A percentile compares a stretch with the other conserved stretches of the same genome.
Conservation (phyloP, 1,140 invertebrate genomes). For the Drosophila rhopaloa region DNA sequence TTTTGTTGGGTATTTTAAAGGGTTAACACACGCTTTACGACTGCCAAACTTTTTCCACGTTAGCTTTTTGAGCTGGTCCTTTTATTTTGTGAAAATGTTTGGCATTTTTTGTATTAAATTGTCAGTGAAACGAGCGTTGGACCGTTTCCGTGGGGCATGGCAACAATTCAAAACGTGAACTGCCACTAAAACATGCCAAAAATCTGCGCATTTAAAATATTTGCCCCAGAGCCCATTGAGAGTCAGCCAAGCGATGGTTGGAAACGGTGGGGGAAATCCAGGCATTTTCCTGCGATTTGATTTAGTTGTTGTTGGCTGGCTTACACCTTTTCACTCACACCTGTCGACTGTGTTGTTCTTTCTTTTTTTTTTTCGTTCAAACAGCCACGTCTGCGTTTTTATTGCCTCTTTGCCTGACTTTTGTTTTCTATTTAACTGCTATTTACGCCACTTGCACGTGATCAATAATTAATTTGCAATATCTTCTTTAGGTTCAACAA, state of each 20-base stretch:
- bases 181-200: conserved; percentile 82
- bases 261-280: conserved; percentile 9
- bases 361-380: conserved; percentile 30
- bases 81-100: conserved; percentile 66
- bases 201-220: conserved; percentile 82
- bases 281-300: conserved; percentile 79
- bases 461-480: conserved; percentile 66
- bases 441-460: conserved; percentile 39
- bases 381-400: conserved; percentile 37
- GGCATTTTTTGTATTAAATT: conserved; percentile 81
- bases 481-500: conserved; percentile 47
- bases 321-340: conserved; percentile 31
- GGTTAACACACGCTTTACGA: conserved; percentile 61
- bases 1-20: conserved; percentile 48
- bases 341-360: conserved; percentile 20
- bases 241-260: conserved; percentile 60
- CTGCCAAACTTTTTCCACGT: conserved; percentile 56
- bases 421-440: conserved; percentile 53
- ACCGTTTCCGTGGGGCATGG: conserved; percentile 43
- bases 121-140: conserved; percentile 72
- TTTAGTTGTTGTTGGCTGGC: conserved; percentile 70
- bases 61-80: conserved; percentile 31
- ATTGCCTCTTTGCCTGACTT: conserved; percentile 27
- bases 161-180: conserved; percentile 82
- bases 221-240: conserved; percentile 80